These are phyloP conservation scores for Thymelicus sylvestris DNA, from an alignment of 2,888 invertebrate species.

Conservation along the genomic window DNA sequence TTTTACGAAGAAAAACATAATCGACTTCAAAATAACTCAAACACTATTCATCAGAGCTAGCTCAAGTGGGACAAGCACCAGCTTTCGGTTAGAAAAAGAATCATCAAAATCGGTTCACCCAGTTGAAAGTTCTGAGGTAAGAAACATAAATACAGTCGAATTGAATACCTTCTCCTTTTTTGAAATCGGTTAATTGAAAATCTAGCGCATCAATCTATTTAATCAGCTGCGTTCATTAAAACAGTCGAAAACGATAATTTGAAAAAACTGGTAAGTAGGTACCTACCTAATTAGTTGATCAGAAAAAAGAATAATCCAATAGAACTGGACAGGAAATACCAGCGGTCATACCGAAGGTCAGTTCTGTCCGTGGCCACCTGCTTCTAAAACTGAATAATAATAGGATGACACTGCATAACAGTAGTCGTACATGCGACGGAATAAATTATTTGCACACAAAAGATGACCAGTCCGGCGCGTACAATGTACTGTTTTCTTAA, in stretches of 20 bases:
- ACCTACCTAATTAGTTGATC: slow-evolving; percentile 6
- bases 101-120: too few relatives aligned
- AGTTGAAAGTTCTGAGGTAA: too few relatives aligned
- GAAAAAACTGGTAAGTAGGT: neutral
- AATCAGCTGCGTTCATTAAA: neutral
- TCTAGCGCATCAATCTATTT: too few relatives aligned
- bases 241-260: slow-evolving; percentile 1
- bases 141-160: too few relatives aligned
- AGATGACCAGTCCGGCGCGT: slow-evolving; percentile 57
- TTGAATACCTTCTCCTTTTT: too few relatives aligned
- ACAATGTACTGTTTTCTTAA: slow-evolving; percentile 77
- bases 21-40: too few relatives aligned
- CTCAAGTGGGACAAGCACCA: too few relatives aligned
- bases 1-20: too few relatives aligned
- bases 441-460: slow-evolving; percentile 75
- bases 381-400: slow-evolving; percentile 74
- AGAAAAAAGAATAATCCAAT: slow-evolving; percentile 27
- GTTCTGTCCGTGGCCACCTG: slow-evolving; percentile 74
- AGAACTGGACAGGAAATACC: neutral
- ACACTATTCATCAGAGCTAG: too few relatives aligned
- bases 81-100: too few relatives aligned
- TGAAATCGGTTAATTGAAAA: too few relatives aligned
- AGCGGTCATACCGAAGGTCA: slow-evolving; percentile 63
- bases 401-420: slow-evolving; percentile 63
- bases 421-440: slow-evolving; percentile 63